A percentile compares a stretch with the other conserved stretches of the same genome.
These are phyloP conservation scores for Paradoxurus hermaphroditus DNA, from an alignment of 2,113 vertebrate genomes.

Conservation along the genomic window DNA sequence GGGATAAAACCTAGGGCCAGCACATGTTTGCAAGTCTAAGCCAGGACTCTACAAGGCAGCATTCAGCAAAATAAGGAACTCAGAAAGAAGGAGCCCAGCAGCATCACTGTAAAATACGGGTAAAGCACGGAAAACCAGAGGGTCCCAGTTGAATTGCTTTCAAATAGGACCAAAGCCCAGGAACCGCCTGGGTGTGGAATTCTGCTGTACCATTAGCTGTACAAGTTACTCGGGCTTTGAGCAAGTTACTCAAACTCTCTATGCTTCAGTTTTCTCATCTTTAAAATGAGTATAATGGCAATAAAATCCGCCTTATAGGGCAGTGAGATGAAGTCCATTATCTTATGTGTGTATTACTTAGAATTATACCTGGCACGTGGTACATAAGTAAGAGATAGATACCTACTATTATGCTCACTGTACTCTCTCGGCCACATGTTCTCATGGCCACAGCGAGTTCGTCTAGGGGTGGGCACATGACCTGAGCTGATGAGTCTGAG, in stretches of 20 bases:
- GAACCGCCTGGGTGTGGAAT: background rate
- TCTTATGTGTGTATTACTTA: background rate
- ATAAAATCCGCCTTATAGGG: background rate
- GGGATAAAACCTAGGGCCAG: background rate
- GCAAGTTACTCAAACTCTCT: background rate
- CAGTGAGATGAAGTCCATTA: background rate
- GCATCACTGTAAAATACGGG: background rate
- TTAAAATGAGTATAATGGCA: background rate
- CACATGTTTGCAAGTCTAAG: background rate
- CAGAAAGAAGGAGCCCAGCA: background rate
- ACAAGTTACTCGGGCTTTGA: background rate
- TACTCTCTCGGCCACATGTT: too few relatives aligned
- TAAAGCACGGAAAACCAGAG: rapidly evolving
- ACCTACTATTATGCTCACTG: background rate
- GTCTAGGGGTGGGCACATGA: background rate
- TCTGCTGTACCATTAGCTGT: background rate
- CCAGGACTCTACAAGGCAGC: background rate
- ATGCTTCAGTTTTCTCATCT: background rate
- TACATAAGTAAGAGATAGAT: background rate
- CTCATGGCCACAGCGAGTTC: background rate
- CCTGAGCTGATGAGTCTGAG: background rate
- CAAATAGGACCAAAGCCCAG: background rate
- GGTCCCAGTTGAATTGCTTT: background rate
- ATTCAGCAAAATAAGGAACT: background rate
- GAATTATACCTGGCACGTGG: background rate